These are phyloP conservation scores for Phoronis australis DNA, from an alignment of 2,888 invertebrate species.

Conservation along the genomic window DNA sequence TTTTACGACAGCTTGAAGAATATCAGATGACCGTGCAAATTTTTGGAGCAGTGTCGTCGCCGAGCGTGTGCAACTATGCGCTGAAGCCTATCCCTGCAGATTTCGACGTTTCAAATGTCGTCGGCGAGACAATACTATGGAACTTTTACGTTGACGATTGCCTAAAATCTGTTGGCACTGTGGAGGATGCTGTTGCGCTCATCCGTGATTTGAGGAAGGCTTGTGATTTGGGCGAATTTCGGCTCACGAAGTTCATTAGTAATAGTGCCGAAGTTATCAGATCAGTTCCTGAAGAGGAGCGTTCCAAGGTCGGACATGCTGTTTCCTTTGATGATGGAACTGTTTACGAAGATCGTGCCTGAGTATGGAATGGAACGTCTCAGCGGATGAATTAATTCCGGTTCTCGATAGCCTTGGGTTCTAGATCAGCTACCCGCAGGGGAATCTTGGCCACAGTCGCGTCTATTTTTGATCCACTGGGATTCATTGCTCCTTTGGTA, in stretches of 20 bases:
- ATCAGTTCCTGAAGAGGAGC: background rate
- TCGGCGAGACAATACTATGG: background rate
- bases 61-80: no score
- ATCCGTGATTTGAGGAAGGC: no score
- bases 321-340: no score
- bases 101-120: no score
- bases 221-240: background rate
- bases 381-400: background rate
- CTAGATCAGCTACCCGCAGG: background rate
- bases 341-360: background rate
- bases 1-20: background rate
- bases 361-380: background rate
- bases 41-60: no score
- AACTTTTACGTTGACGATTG: conserved; percentile 6
- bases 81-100: no score
- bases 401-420: background rate
- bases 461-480: conserved; percentile 5
- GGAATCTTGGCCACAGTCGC: background rate
- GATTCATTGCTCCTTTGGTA: conserved; percentile 1
- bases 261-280: background rate
- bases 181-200: background rate
- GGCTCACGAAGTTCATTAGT: no score
- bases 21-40: no score
- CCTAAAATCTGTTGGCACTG: conserved; percentile 1
- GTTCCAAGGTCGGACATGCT: background rate